Conservation (phyloP, 2,797 vertebrate species). For the Neomorphus geoffroyi region DNA sequence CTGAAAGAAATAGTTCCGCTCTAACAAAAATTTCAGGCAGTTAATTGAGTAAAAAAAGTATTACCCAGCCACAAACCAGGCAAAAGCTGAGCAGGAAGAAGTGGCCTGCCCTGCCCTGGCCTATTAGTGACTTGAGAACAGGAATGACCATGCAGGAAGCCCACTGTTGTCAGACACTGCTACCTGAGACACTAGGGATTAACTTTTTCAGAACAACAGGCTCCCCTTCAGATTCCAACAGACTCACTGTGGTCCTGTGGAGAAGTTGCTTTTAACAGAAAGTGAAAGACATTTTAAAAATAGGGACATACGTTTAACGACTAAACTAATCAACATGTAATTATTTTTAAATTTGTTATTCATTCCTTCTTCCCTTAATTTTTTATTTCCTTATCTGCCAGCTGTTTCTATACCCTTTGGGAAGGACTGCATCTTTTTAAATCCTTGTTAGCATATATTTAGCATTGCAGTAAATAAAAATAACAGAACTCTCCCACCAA, state of each 20-base stretch:
- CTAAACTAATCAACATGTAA: not conserved
- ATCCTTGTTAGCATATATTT: not conserved
- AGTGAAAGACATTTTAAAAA: not conserved
- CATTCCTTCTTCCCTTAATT: not conserved
- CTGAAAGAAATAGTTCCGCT: not conserved
- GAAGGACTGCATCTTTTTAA: not conserved
- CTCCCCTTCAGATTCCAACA: not conserved
- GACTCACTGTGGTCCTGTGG: not conserved
- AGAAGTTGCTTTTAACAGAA: not conserved
- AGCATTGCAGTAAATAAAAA: conserved; percentile 10
- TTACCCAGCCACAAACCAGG: not conserved
- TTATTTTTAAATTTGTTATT: not conserved
- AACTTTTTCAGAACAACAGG: not conserved
- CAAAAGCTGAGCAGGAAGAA: not conserved
- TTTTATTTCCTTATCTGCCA: conserved; percentile 11
- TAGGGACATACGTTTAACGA: not conserved
- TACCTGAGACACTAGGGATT: not conserved
- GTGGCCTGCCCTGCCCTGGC: not conserved
- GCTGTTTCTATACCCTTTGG: not conserved
- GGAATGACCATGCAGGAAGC: not conserved
- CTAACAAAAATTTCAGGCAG: not conserved
- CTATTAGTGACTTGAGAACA: not conserved
- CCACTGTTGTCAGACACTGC: not conserved
- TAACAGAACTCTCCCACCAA: not conserved
- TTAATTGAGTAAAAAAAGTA: not conserved